phyloP scores from a whole-genome alignment of 2,888 invertebrate species.

The Argyresthia albistria region DNA sequence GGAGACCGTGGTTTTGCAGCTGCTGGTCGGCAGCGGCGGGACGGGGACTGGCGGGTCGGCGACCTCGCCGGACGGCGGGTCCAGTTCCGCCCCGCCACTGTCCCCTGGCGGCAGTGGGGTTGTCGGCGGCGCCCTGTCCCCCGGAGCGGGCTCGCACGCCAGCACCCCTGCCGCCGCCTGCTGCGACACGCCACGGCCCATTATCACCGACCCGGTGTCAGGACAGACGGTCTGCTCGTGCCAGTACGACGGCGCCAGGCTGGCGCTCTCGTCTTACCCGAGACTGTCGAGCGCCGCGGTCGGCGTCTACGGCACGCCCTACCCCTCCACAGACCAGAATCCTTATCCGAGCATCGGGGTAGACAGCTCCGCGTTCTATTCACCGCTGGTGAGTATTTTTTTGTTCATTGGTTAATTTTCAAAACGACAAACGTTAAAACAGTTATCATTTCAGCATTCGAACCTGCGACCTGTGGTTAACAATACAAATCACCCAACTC shows the following conservation, averaged over 20 bases:
- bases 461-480: too few species aligned
- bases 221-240: slow-evolving; percentile 96
- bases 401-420: not conserved
- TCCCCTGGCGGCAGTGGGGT: slow-evolving; percentile 81
- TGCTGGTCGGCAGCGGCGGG: slow-evolving; percentile 82
- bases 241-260: slow-evolving; percentile 91
- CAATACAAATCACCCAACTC: too few species aligned
- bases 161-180: slow-evolving; percentile 75
- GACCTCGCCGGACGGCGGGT: slow-evolving; percentile 78
- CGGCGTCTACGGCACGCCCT: slow-evolving; percentile 88
- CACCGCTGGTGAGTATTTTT: slow-evolving; percentile 87
- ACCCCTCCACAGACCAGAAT: slow-evolving; percentile 92
- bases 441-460: too few species aligned
- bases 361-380: slow-evolving; percentile 95
- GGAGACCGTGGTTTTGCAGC: slow-evolving; percentile 51
- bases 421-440: too few species aligned
- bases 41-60: slow-evolving; percentile 81
- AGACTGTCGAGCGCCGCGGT: slow-evolving; percentile 84
- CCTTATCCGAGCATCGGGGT: slow-evolving; percentile 94
- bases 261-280: slow-evolving; percentile 86
- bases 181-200: slow-evolving; percentile 92
- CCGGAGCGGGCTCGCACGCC: slow-evolving; percentile 68
- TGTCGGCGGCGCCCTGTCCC: slow-evolving; percentile 70
- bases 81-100: slow-evolving; percentile 82
- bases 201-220: slow-evolving; percentile 93